phyloP scores from a whole-genome alignment of 1,140 invertebrate genomes.

The Ridgeia piscesae region DNA sequence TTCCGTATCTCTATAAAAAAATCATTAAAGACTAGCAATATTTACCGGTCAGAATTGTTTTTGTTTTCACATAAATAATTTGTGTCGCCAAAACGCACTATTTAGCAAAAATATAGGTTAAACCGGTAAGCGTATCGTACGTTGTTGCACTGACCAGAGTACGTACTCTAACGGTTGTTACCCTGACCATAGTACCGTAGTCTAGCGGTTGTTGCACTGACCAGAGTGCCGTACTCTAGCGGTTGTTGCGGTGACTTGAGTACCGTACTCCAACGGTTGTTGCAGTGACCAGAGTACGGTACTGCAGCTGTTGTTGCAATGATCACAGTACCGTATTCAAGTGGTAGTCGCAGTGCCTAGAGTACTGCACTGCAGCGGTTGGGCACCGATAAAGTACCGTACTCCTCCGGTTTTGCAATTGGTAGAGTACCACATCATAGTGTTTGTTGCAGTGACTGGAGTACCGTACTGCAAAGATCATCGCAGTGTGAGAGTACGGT shows the following conservation, averaged over 20 bases:
- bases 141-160: constrained; percentile 20
- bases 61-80: too few relatives aligned
- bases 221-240: constrained; percentile 22
- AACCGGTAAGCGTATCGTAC: too few relatives aligned
- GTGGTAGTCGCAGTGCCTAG: constrained; percentile 20
- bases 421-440: background rate
- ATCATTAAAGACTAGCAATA: too few relatives aligned
- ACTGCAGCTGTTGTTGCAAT: constrained; percentile 1
- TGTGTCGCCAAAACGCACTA: too few relatives aligned
- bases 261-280: constrained; percentile 16
- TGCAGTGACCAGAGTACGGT: constrained; percentile 18
- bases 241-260: background rate
- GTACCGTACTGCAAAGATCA: background rate
- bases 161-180: constrained; percentile 11
- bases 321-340: constrained; percentile 20
- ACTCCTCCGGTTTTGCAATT: too few relatives aligned
- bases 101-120: too few relatives aligned
- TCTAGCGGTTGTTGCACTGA: background rate
- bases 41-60: too few relatives aligned
- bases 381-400: constrained; percentile 25
- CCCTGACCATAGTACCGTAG: constrained; percentile 16
- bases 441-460: constrained; percentile 20
- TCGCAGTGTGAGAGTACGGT: constrained; percentile 23
- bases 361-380: constrained; percentile 14
- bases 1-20: too few relatives aligned